Evolutionary conservation across 92 coral and sea anemone species (phyloP), one percentile per base, ranked within the genome.

Genomic region (Zoanthus solanderi): DNA sequence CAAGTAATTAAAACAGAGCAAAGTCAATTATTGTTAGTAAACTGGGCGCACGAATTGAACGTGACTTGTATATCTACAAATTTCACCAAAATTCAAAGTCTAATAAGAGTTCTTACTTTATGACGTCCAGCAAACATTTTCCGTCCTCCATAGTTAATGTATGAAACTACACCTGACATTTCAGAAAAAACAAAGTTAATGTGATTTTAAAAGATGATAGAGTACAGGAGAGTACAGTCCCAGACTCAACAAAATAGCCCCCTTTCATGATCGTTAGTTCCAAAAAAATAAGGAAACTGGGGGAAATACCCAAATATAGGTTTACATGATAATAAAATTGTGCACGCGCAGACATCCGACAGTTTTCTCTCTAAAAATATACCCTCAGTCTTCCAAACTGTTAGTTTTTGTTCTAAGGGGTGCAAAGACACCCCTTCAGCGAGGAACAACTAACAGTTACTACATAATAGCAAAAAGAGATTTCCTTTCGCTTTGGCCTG

Each of bases 41-140:
- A 23, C 42, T 18, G 52, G 42, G 23, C 7, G 10, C 12, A 4
- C 28, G 5, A 5, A 12, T 48, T 28, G 63, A 50, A 50, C 6
- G 72, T 67, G 7, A 46, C 58, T n/a, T 7, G 16, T 9, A 46
- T 28, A 54, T 17, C 17, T 17, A n/a, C 74, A 68, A 71, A 79
- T 72, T 72, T 72, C 79, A 13, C 44, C 14, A 66, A 17, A 76
- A 56, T 28, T 76, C 57, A n/a, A 81, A 80, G 23, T 79, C 37
- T 9, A 42, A 42, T 32, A 44, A 37, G 44, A 13, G 48, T 57
- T 52, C 87, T 94, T 87, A 97, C 99, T 93, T 94, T 88, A 97
- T 97, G 77, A 97, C 99, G 85, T 97, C 99, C 88, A 97, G 87
- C 16, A 97, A 89, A 85, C 99, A 97, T 84, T 94, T 97, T 50